phyloP scores from a whole-genome alignment of 2,113 vertebrate species.

The Gobio gobio region DNA sequence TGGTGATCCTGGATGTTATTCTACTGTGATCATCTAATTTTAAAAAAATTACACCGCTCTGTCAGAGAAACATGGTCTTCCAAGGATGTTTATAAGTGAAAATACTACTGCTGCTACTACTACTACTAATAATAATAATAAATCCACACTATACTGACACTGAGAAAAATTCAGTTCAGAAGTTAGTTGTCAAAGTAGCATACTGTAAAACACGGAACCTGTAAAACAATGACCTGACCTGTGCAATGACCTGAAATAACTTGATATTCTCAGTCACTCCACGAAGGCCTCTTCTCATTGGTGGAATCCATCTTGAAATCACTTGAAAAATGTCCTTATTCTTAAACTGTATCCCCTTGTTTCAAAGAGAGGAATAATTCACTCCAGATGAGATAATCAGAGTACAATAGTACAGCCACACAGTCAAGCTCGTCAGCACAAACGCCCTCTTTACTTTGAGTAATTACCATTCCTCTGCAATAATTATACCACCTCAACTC shows the following conservation, averaged over 20 bases:
- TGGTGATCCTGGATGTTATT: slow-evolving; percentile 32
- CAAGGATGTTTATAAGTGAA: not conserved
- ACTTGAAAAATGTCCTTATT: slow-evolving; percentile 39
- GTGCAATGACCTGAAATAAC: not conserved
- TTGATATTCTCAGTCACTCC: slow-evolving; percentile 23
- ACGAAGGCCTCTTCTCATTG: not conserved
- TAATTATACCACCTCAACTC: slow-evolving; percentile 52
- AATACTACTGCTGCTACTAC: not conserved
- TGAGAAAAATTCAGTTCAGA: not conserved
- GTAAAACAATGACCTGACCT: not conserved
- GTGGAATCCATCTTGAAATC: slow-evolving; percentile 13
- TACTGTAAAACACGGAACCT: not conserved
- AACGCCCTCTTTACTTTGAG: slow-evolving; percentile 47
- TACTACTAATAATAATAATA: not conserved
- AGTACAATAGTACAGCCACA: not conserved
- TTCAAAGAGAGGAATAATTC: slow-evolving; percentile 47
- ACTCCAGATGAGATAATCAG: slow-evolving; percentile 36
- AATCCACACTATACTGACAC: not conserved
- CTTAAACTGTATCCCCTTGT: slow-evolving; percentile 36
- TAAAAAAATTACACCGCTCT: slow-evolving; percentile 4
- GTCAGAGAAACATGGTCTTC: not conserved
- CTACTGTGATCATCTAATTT: not conserved
- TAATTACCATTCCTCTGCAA: slow-evolving; percentile 52
- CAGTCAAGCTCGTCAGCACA: slow-evolving; percentile 38
- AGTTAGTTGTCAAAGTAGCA: slow-evolving; percentile 7